Conservation (phyloP, 2,797 vertebrate genomes). For the Myotis daubentonii region DNA sequence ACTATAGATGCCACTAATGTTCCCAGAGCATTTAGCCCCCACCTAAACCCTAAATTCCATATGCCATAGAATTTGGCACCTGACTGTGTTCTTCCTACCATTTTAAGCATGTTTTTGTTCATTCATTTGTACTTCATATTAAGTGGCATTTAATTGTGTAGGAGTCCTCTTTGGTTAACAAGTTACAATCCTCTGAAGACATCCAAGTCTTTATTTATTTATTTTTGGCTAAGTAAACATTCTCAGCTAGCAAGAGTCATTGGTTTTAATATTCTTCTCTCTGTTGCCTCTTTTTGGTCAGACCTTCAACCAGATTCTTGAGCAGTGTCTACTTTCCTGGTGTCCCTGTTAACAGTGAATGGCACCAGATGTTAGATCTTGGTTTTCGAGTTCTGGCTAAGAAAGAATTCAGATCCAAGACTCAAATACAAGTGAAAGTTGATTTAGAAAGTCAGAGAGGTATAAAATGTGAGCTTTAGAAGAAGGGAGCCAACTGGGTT, state of each 20-base stretch:
- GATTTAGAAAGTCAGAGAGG: not conserved
- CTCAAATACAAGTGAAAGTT: not conserved
- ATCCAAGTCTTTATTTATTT: conserved; percentile 35
- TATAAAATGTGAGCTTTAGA: not conserved
- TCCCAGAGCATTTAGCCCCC: not conserved
- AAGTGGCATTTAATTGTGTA: conserved; percentile 40
- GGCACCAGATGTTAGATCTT: not conserved
- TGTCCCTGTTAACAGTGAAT: not conserved
- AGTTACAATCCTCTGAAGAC: not conserved
- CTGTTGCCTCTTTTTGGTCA: not conserved
- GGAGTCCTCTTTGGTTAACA: conserved; percentile 28
- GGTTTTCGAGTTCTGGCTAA: not conserved
- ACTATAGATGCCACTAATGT: not conserved
- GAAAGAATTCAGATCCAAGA: not conserved
- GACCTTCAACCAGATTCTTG: conserved; percentile 14
- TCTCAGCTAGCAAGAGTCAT: not conserved
- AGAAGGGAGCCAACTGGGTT: not conserved
- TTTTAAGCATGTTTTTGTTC: not conserved
- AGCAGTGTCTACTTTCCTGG: conserved; percentile 21
- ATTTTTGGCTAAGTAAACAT: conserved; percentile 26
- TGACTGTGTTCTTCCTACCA: conserved; percentile 35
- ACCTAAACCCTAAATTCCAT: not conserved
- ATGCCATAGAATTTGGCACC: conserved; percentile 28
- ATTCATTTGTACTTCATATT: conserved; percentile 45
- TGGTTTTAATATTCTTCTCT: conserved; percentile 12